A percentile compares a stretch with the other conserved stretches of the same genome.
Evolutionary conservation across 2,888 invertebrate genomes (phyloP).

Genomic region (Plagiodera versicolora): DNA sequence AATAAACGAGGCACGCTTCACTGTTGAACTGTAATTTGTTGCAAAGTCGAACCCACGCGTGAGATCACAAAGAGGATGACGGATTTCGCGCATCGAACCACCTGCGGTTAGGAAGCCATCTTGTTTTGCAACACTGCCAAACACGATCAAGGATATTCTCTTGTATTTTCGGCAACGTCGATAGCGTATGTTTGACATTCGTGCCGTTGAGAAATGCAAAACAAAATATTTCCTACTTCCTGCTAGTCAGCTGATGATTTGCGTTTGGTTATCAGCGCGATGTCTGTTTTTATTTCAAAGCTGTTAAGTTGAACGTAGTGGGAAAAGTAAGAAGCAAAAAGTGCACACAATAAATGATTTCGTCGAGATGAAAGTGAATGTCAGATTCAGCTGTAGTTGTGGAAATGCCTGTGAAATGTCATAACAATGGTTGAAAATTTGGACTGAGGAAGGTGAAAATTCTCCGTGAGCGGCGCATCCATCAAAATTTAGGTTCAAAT

Average conservation of each 20-base stretch:
- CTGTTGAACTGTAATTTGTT: too few relatives aligned
- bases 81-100: too few relatives aligned
- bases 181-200: too few relatives aligned
- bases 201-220: slow-evolving; percentile 31
- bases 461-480: slow-evolving; percentile 43
- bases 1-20: too few relatives aligned
- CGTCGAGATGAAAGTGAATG: slow-evolving; percentile 34
- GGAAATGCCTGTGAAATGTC: slow-evolving; percentile 50
- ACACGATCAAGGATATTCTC: too few relatives aligned
- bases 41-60: too few relatives aligned
- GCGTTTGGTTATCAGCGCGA: slow-evolving; percentile 44
- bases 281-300: slow-evolving; percentile 30
- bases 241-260: slow-evolving; percentile 51
- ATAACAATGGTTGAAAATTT: slow-evolving; percentile 37
- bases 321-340: slow-evolving; percentile 20
- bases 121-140: too few relatives aligned
- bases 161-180: too few relatives aligned
- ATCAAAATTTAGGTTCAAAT: slow-evolving; percentile 28
- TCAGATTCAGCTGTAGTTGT: slow-evolving; percentile 53
- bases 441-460: slow-evolving; percentile 40
- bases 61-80: too few relatives aligned
- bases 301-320: slow-evolving; percentile 37
- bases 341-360: slow-evolving; percentile 12
- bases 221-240: slow-evolving; percentile 34
- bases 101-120: too few relatives aligned